phyloP scores from a whole-genome alignment of 64 coral and sea anemone species.

The Actinia tenebrosa region DNA sequence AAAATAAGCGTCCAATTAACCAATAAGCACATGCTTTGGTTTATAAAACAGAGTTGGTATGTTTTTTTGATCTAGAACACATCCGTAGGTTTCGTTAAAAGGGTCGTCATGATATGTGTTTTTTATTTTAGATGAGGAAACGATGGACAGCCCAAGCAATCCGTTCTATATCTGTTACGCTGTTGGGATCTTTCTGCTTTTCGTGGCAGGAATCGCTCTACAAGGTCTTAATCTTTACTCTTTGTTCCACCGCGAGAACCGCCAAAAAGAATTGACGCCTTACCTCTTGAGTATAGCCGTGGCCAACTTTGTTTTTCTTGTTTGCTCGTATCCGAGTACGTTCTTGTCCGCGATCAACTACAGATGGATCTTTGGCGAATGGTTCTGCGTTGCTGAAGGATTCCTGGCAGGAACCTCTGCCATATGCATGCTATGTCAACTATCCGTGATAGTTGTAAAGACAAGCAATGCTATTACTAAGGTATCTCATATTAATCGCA shows the following conservation, averaged over 20 bases:
- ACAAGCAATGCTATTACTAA: neutral
- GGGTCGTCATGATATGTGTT: neutral
- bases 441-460: neutral
- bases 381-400: neutral
- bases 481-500: neutral
- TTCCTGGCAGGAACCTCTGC: neutral
- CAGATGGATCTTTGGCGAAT: neutral
- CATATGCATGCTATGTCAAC: neutral
- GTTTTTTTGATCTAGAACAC: too few species aligned
- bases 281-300: constrained; percentile 7
- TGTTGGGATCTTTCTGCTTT: neutral
- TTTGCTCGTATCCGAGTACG: neutral
- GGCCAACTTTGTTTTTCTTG: neutral
- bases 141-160: neutral
- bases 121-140: neutral
- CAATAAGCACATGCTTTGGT: too few species aligned
- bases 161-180: neutral
- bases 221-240: neutral
- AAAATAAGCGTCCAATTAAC: too few species aligned
- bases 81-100: too few species aligned
- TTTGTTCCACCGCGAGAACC: neutral
- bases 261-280: neutral
- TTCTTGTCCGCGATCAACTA: neutral
- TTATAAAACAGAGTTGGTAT: too few species aligned
- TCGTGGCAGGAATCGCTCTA: neutral